Evolutionary conservation across 1,140 invertebrate genomes (phyloP), one percentile per base, ranked within the genome.

Genomic region (Condylostylus longicornis): DNA sequence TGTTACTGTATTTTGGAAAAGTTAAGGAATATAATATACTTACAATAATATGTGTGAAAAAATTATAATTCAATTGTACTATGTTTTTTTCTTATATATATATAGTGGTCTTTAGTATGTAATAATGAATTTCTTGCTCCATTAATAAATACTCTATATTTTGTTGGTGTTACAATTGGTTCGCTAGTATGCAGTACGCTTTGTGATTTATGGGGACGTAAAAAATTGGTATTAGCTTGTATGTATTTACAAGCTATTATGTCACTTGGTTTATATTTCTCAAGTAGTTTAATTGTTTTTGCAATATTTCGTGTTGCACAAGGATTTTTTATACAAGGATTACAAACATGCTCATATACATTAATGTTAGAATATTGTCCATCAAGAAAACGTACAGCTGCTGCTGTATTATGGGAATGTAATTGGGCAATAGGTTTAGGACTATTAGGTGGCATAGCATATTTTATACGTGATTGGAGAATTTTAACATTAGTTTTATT

Each of bases 241-340:
- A 20, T 37, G 23, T 37, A 37, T 20, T 13, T 7, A 5, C 35
- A 37, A 18, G 35, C 35, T 6, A 4, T 29, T 6, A 28, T 23
- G 9, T 17, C 35, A n/a, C 4, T 28, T 9, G 23, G 6, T 9
- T 15, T 20, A 13, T 37, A 37, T 29, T 27, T 10, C 10, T 3
- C 25, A 23, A 5, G 3, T 5, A 37, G 23, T 20, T 29, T 28
- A 15, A 6, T 8, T 4, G 14, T 28, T 5, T 37, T 37, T 21
- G 12, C 7, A 4, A 3, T 18, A 13, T 29, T 37, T 18, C 35
- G 35, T 37, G 5, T 37, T 17, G 15, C 13, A 5, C 35, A 37
- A 23, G 35, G 35, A n/a, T 37, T 37, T 22, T 37, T 37, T 20
- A 37, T 37, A 17, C 35, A 40, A 32, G 38, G 38, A 15, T 19